These are phyloP conservation scores for Gnathonemus longibarbis DNA, from an alignment of 2,113 vertebrate species.

Conservation along the genomic window DNA sequence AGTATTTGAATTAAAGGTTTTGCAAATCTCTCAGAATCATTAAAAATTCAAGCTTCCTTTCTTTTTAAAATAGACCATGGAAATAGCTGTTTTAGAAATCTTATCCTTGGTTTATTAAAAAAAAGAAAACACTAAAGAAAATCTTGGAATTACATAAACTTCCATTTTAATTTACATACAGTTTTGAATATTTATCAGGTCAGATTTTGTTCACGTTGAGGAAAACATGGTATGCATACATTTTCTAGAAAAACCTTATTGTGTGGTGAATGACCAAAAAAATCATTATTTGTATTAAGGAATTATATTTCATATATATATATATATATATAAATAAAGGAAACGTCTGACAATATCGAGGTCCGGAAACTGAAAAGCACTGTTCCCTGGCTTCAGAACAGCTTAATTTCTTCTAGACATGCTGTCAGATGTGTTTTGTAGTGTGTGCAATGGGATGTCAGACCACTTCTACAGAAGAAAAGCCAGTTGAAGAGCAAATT, in stretches of 20 bases:
- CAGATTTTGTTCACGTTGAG: not conserved
- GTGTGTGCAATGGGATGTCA: not conserved
- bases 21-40: conserved; percentile 43
- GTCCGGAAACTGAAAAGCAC: not conserved
- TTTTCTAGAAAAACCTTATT: not conserved
- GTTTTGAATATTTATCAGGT: not conserved
- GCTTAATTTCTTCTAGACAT: not conserved
- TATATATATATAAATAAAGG: not conserved
- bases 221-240: not conserved
- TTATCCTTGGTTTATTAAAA: conserved; percentile 43
- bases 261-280: not conserved
- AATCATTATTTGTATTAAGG: not conserved
- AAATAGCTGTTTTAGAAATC: conserved; percentile 45
- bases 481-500: not conserved
- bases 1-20: conserved; percentile 38
- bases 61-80: conserved; percentile 38
- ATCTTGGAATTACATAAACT: not conserved
- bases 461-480: not conserved
- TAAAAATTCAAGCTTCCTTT: conserved; percentile 38
- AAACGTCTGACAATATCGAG: not conserved
- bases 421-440: not conserved
- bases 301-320: not conserved
- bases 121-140: not conserved
- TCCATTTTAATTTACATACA: not conserved
- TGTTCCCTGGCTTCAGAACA: not conserved